Evolutionary conservation across 2,797 vertebrate species (phyloP).

Genomic region (Acanthopagrus latus): DNA sequence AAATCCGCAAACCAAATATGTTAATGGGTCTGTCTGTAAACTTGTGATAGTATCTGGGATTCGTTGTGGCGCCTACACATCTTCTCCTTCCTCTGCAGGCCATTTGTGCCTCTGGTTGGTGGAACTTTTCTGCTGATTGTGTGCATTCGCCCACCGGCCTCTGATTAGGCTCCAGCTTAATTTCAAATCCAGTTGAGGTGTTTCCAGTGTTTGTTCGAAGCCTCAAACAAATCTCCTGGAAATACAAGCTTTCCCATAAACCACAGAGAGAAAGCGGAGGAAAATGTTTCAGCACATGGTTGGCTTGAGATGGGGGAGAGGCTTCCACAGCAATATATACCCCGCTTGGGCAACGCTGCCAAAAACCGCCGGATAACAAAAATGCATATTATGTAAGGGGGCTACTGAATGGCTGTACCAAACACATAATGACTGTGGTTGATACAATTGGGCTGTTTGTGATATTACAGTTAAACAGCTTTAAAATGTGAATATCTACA

Average conservation of each 20-base stretch:
- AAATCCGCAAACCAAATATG: constrained; percentile 46
- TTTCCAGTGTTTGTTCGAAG: constrained; percentile 73
- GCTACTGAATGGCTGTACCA: not conserved
- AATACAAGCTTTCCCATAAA: constrained; percentile 69
- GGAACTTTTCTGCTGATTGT: constrained; percentile 75
- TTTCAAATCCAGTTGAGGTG: constrained; percentile 78
- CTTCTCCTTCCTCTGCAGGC: constrained; percentile 29
- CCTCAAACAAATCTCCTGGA: constrained; percentile 79
- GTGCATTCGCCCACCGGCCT: constrained; percentile 52
- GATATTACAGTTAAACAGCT: not conserved
- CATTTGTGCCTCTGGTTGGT: constrained; percentile 50
- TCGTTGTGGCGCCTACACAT: constrained; percentile 47
- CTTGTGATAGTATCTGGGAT: constrained; percentile 30
- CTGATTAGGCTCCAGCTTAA: constrained; percentile 71
- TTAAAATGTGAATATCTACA: not conserved
- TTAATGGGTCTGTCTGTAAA: constrained; percentile 40
- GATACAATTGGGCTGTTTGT: not conserved
- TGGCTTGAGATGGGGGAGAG: constrained; percentile 23
- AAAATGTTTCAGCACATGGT: constrained; percentile 74
- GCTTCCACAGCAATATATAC: constrained; percentile 54
- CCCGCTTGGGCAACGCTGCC: constrained; percentile 37
- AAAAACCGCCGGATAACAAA: constrained; percentile 60
- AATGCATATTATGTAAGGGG: constrained; percentile 41
- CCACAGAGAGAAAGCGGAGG: constrained; percentile 57
- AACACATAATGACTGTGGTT: not conserved